Evolutionary conservation across 2,888 invertebrate genomes (phyloP).

Genomic region (Acanthosepion lycidas): DNA sequence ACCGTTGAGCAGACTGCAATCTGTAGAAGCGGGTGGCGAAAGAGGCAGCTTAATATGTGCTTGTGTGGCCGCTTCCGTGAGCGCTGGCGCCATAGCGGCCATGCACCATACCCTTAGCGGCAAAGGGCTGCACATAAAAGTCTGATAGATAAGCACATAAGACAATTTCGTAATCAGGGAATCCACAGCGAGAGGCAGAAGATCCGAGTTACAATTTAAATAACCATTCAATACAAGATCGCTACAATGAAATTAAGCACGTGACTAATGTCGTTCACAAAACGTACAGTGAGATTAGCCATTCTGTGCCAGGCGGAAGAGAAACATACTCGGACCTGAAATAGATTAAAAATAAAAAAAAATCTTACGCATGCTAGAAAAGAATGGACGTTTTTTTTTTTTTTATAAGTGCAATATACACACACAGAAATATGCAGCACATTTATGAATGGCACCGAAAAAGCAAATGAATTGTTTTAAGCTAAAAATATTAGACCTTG

Average conservation of each 20-base stretch:
- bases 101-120: slow-evolving; percentile 72
- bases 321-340: slow-evolving; percentile 43
- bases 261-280: slow-evolving; percentile 47
- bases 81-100: slow-evolving; percentile 90
- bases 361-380: not conserved
- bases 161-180: not conserved
- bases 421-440: not conserved
- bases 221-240: slow-evolving; percentile 2
- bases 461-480: not conserved
- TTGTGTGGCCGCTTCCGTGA: slow-evolving; percentile 82
- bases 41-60: slow-evolving; percentile 69
- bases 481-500: not conserved
- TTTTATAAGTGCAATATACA: not conserved
- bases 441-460: not conserved
- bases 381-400: no score
- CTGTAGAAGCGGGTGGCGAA: slow-evolving; percentile 46
- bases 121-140: slow-evolving; percentile 66
- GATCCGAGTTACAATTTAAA: not conserved
- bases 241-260: slow-evolving; percentile 43
- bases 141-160: not conserved
- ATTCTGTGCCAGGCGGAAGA: slow-evolving; percentile 43
- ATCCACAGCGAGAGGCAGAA: not conserved
- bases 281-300: not conserved
- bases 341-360: not conserved
- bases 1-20: slow-evolving; percentile 45